These are phyloP conservation scores for Machimus atricapillus DNA, from an alignment of 2,888 invertebrate species.

Conservation along the genomic window DNA sequence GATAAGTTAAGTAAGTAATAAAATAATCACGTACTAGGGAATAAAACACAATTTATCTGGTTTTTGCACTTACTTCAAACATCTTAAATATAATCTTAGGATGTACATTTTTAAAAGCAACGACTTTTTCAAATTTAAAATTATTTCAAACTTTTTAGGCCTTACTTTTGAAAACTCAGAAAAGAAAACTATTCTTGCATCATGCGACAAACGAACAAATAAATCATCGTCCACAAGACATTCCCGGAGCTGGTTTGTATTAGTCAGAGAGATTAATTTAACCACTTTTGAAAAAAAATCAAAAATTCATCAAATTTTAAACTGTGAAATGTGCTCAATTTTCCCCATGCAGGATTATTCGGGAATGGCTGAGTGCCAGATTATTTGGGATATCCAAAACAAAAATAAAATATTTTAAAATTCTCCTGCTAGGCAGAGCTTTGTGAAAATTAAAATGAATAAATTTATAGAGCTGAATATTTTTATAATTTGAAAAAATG, in stretches of 20 bases:
- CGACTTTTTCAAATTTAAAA: no score
- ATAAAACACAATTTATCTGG: no score
- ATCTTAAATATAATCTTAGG: no score
- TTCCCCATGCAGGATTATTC: not conserved
- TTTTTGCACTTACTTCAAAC: no score
- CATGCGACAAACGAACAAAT: no score
- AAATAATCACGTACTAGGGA: no score
- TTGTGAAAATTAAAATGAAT: not conserved
- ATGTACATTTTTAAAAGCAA: no score
- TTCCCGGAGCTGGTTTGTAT: not conserved
- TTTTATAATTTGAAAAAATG: not conserved
- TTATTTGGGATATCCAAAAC: not conserved
- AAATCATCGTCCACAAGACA: not conserved
- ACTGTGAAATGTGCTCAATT: not conserved
- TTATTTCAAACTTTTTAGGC: no score
- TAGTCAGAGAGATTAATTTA: not conserved
- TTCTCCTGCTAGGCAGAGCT: not conserved
- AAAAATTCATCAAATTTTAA: not conserved
- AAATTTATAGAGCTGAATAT: not conserved
- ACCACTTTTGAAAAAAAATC: not conserved
- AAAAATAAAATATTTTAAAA: not conserved
- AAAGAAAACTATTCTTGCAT: no score
- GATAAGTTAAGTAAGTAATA: no score
- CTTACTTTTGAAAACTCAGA: no score
- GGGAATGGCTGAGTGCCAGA: not conserved